Percentiles rank a stretch among this genome's conserved stretches.
Evolutionary conservation across 2,888 invertebrate genomes (phyloP).

Genomic region (Eilema depressum): DNA sequence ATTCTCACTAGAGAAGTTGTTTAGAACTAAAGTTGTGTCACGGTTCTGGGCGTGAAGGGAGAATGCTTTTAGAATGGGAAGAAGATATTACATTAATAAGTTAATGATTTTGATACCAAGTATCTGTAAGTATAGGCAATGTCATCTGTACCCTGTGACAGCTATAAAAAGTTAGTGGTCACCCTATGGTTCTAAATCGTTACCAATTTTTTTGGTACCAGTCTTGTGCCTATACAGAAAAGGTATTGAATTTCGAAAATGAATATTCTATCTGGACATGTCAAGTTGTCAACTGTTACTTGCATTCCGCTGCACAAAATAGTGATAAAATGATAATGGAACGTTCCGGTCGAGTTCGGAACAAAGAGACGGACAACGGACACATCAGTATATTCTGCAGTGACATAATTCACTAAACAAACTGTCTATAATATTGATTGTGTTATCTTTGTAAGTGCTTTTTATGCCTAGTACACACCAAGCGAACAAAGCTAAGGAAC

Average conservation of each 20-base stretch:
- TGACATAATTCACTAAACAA: conserved; percentile 41
- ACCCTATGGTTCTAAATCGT: too few relatives aligned
- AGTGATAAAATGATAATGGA: conserved; percentile 52
- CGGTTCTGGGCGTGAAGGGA: too few relatives aligned
- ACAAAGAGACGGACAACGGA: conserved; percentile 48
- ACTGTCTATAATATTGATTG: conserved; percentile 40
- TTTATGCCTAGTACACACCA: conserved; percentile 3
- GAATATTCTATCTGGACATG: conserved; percentile 11
- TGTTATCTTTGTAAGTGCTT: conserved; percentile 31
- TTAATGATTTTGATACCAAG: too few relatives aligned
- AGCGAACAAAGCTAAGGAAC: neutral
- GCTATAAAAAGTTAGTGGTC: too few relatives aligned
- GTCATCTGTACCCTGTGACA: too few relatives aligned
- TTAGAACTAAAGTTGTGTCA: too few relatives aligned
- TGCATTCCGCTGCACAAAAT: conserved; percentile 49
- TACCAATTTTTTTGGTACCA: too few relatives aligned
- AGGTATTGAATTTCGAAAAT: neutral
- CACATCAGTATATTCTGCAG: conserved; percentile 39
- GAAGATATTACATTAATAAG: too few relatives aligned
- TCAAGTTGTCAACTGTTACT: conserved; percentile 41
- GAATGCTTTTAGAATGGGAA: too few relatives aligned
- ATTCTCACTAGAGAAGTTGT: too few relatives aligned
- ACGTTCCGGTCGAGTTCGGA: conserved; percentile 30
- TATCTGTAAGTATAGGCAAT: too few relatives aligned
- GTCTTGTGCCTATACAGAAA: too few relatives aligned